Base-by-base conservation (phyloP, 1,140 invertebrate genomes). In the Nilaparvata lugens region DNA sequence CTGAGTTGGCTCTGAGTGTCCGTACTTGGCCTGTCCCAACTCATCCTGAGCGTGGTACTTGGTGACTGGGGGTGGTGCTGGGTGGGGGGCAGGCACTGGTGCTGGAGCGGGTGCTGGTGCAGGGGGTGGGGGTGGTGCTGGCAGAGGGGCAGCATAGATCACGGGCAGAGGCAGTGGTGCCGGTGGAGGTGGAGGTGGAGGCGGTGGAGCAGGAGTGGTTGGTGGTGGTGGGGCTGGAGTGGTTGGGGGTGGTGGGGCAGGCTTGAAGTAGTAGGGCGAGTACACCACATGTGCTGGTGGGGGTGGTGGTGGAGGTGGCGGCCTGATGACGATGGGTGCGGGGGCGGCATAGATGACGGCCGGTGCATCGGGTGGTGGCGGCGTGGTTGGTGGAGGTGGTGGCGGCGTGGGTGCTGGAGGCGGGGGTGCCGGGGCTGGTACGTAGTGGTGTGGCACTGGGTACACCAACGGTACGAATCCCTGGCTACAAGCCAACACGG, bases 1-100 rank as follows among this genome's bases (percentile, higher is more conserved):
- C 66, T 80, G 79, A 72, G 76, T 76, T 40, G 78, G 75, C 69
- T 79, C 77, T 62, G 75, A 72, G 63, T 80, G 79, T 62, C 79
- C 79, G 72, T 80, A 81, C 64, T 74, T 66, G 64, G 78, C 78
- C 65, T 79, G 76, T 24, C 79, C 79, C n/a, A 77, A 74, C 65
- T 78, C 71, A 68, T 83, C 79, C 65, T 79, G 72, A 62, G 79
- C 74, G 69, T 81, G 80, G 76, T 81, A 81, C 70, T 79, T 75
- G 64, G 67, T 42, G 77, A 43, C 52, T 59, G 60, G 67, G 68
- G 62, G 68, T 64, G 60, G 65, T 68, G 56, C 62, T 51, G 48
- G 65, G 31, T 35, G 70, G 75, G 74, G 25, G 18, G 40, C 19
- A 1, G 45, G 45, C 16, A 23, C 45, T 48, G 45, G 45, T 11